Percentiles rank a stretch among this genome's conserved stretches.
Evolutionary conservation across 2,113 vertebrate genomes (phyloP).

Genomic region (Eidolon helvum): DNA sequence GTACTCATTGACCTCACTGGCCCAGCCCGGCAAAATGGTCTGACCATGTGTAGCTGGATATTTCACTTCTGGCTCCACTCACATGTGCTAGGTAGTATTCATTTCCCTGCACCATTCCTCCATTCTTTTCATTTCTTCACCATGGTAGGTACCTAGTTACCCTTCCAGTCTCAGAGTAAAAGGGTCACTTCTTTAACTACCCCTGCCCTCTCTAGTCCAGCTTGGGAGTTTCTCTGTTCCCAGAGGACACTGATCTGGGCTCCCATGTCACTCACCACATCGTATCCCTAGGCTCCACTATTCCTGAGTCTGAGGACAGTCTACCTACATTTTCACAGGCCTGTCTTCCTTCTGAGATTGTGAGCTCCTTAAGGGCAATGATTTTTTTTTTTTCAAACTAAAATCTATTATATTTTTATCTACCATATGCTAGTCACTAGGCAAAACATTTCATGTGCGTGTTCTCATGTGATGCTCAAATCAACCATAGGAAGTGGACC

Average conservation of each 20-base stretch:
- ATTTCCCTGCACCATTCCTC: neutral
- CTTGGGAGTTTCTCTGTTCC: neutral
- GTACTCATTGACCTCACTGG: neutral
- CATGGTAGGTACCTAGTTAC: neutral
- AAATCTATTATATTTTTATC: neutral
- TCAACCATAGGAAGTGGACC: neutral
- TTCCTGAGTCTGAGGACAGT: neutral
- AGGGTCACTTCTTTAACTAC: neutral
- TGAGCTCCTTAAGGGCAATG: neutral
- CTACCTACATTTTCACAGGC: fast-evolving
- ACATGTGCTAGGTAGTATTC: too few relatives aligned
- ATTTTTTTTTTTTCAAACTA: neutral
- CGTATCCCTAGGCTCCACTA: fast-evolving
- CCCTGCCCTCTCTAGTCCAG: neutral
- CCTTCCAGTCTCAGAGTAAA: neutral
- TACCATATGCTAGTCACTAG: neutral
- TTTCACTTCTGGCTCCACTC: neutral
- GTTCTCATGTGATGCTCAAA: neutral
- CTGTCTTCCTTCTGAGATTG: neutral
- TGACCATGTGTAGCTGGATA: neutral
- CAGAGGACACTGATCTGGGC: neutral
- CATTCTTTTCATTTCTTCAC: neutral
- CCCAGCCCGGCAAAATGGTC: neutral
- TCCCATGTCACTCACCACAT: fast-evolving
- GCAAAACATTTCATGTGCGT: neutral